These are phyloP conservation scores for Hirtodrosophila trivittata DNA, from an alignment of 2,888 invertebrate genomes.

Conservation along the genomic window DNA sequence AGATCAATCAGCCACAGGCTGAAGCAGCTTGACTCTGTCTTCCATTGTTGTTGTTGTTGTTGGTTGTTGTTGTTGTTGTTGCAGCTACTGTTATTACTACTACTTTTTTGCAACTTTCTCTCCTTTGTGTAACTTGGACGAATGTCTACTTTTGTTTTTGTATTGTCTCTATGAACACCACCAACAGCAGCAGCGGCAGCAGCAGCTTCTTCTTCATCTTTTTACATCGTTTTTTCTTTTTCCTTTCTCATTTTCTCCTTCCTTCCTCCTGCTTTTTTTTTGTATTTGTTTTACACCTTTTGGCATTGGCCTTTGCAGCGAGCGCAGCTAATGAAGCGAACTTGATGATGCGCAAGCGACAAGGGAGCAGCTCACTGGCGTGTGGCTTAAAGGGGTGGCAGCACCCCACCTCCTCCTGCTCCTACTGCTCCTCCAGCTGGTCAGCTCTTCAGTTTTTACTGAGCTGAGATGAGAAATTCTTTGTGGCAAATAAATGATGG, in stretches of 20 bases:
- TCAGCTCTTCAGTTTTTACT: too few species aligned
- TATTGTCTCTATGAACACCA: slow-evolving; percentile 56
- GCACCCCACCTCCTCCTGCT: too few species aligned
- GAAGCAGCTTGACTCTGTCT: slow-evolving; percentile 45
- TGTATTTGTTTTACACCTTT: slow-evolving; percentile 67
- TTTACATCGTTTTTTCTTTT: neutral
- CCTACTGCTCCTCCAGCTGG: too few species aligned
- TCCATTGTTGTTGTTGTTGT: slow-evolving; percentile 32
- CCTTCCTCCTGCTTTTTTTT: slow-evolving; percentile 16
- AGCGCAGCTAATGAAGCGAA: slow-evolving; percentile 70
- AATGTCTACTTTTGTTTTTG: slow-evolving; percentile 48
- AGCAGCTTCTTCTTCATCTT: slow-evolving; percentile 16
- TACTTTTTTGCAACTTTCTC: slow-evolving; percentile 69
- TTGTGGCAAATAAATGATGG: slow-evolving; percentile 17
- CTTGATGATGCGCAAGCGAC: slow-evolving; percentile 53
- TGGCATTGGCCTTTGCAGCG: slow-evolving; percentile 73
- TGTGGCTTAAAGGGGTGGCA: slow-evolving; percentile 12
- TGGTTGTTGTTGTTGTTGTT: slow-evolving; percentile 36
- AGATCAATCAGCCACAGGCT: slow-evolving; percentile 81
- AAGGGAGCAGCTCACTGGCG: slow-evolving; percentile 31
- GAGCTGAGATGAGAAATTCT: slow-evolving; percentile 25
- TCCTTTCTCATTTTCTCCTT: slow-evolving; percentile 5
- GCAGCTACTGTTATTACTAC: slow-evolving; percentile 22
- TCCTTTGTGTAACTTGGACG: slow-evolving; percentile 60
- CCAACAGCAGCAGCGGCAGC: slow-evolving; percentile 11